phyloP scores from a whole-genome alignment of 1,140 invertebrate genomes.

The Bicyclus anynana region DNA sequence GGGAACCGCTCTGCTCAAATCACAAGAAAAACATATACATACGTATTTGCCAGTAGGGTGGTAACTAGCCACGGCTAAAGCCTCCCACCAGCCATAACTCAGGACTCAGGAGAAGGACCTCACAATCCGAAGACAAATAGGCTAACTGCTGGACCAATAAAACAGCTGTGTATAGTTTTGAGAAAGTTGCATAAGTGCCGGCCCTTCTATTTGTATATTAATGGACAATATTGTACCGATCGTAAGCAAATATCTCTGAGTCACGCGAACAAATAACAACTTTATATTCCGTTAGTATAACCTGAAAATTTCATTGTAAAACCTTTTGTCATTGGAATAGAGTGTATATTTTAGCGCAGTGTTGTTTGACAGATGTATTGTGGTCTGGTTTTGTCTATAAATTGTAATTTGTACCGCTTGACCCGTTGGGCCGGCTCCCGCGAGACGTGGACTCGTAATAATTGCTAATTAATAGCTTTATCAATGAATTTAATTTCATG shows the following conservation, averaged over 20 bases:
- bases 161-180: background rate
- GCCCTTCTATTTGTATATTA: constrained; percentile 7
- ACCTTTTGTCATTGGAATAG: constrained; percentile 8
- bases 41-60: too few species aligned
- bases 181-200: too few species aligned
- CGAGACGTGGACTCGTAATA: constrained; percentile 17
- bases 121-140: too few species aligned
- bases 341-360: background rate
- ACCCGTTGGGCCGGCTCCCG: constrained; percentile 41
- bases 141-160: too few species aligned
- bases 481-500: too few species aligned
- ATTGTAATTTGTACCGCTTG: constrained; percentile 60
- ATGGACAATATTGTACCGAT: constrained; percentile 7
- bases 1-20: too few species aligned
- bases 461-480: constrained; percentile 19
- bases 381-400: constrained; percentile 32
- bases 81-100: too few species aligned
- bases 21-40: too few species aligned
- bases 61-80: too few species aligned
- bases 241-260: constrained; percentile 29
- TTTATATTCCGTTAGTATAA: constrained; percentile 5
- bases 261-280: constrained; percentile 30
- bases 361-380: background rate
- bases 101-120: too few species aligned
- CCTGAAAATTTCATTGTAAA: background rate